Base-by-base conservation (phyloP, 2,888 invertebrate species). In the Spilarctia lutea region DNA sequence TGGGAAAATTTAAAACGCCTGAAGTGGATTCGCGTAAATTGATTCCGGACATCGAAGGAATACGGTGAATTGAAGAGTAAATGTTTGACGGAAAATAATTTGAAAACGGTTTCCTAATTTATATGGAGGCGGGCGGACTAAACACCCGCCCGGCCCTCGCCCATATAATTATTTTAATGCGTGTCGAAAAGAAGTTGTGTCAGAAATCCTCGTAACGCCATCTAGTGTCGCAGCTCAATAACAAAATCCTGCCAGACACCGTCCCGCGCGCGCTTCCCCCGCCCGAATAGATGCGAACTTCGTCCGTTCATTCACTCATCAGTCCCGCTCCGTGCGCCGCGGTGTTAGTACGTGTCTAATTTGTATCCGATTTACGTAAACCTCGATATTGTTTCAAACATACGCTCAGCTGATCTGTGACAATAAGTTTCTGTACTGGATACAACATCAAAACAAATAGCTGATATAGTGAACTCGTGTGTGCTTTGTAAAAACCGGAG, bases 321-420 rank as follows among this genome's bases (percentile, higher is more conserved):
- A 95, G 95, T 95, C 88, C 85, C 90, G 91, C 91, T 92, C 92
- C 88, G 91, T 88, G 87, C 89, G 91, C 83, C 84, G 89, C 77
- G 78, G 79, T 1, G 81, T 68, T 2, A 4, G 78, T 73, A 88
- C 87, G 92, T 78, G 81, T 86, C 20, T 71, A 24, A 11, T 42
- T 20, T 56, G 45, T 74, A 48, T 73, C 76, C 48, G 52, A 78
- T 87, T 88, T 87, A 88, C 89, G 90, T 89, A 89, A 90, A 90
- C 89, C 86, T 86, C 92, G 93, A 89, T 92, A 93, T 94, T 94
- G 93, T 94, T 93, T 89, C 87, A 91, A 93, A 94, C 93, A 93
- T 89, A 89, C 93, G 91, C 93, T 91, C 95, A 95, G 95, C 94
- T 96, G 94, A 93, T 94, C 91, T 87, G 90, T 93, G 92, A 91